A percentile compares a stretch with the other conserved stretches of the same genome.
These are phyloP conservation scores for Thalassarche chlororhynchos DNA, from an alignment of 2,113 vertebrate genomes.

Conservation along the genomic window DNA sequence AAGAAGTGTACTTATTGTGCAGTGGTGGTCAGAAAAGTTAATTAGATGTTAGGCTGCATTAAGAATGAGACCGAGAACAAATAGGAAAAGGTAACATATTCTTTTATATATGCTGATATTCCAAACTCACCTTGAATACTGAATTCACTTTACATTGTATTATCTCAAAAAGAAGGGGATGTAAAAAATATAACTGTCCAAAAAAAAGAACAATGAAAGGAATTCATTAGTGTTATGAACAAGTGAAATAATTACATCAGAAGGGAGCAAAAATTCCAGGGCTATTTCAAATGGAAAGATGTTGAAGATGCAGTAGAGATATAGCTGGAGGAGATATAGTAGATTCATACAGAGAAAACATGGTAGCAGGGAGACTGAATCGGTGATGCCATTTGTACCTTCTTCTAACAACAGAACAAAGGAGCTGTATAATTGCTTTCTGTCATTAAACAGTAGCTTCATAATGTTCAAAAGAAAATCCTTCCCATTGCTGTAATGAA, in stretches of 20 bases:
- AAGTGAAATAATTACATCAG: not conserved
- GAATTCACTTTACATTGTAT: not conserved
- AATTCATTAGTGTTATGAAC: not conserved
- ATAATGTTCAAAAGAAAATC: conserved; percentile 6
- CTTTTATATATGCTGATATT: not conserved
- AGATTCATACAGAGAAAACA: not conserved
- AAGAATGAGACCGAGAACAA: not conserved
- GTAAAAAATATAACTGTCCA: not conserved
- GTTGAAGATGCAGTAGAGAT: not conserved
- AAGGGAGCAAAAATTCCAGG: not conserved
- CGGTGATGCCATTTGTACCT: not conserved
- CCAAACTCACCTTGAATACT: not conserved
- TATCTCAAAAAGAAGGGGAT: not conserved
- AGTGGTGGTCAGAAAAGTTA: conserved; percentile 7
- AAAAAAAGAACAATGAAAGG: not conserved
- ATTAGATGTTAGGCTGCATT: not conserved
- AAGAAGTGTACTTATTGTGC: not conserved
- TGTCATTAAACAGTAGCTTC: not conserved
- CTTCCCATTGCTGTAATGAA: not conserved
- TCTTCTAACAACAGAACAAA: conserved; percentile 1
- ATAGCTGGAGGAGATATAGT: not conserved
- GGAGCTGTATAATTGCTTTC: not conserved
- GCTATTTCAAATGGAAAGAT: not conserved
- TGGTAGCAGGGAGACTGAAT: not conserved
- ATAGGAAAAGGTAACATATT: not conserved